phyloP scores from a whole-genome alignment of 64 coral and sea anemone genomes.

The Dendronephthya gigantea region DNA sequence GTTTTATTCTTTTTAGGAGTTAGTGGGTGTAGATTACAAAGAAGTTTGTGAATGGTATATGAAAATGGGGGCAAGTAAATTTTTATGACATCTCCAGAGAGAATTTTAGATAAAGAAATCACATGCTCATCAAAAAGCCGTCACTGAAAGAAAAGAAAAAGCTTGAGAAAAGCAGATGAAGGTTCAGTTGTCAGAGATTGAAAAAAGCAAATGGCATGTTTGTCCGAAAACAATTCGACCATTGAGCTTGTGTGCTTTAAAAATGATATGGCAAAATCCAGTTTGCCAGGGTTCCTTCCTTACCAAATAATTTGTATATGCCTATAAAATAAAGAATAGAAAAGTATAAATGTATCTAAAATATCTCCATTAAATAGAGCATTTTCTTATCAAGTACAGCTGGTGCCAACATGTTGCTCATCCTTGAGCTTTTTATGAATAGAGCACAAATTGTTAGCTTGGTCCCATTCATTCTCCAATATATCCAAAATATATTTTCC shows the following conservation, averaged over 20 bases:
- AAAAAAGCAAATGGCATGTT: background rate
- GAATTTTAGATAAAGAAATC: slow-evolving; percentile 6
- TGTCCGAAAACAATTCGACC: background rate
- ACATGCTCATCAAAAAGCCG: slow-evolving; percentile 14
- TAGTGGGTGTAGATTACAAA: background rate
- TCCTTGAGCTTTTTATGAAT: slow-evolving; percentile 11
- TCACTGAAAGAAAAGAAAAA: background rate
- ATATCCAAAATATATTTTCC: background rate
- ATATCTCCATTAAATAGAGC: background rate
- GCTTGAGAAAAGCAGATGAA: background rate
- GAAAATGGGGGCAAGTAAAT: slow-evolving; percentile 17
- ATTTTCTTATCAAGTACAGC: no score
- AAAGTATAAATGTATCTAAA: background rate
- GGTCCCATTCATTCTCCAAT: background rate
- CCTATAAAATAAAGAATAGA: no score
- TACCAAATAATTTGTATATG: no score
- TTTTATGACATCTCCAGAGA: background rate
- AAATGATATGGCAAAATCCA: background rate
- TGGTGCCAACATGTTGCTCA: background rate
- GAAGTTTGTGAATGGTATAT: slow-evolving; percentile 6
- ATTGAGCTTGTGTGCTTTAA: background rate
- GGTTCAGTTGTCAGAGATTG: background rate
- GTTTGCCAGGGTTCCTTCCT: no score
- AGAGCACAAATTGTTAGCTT: background rate
- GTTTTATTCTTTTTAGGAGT: no score